Base-by-base conservation (phyloP, 2,797 vertebrate genomes). In the Spatula clypeata region DNA sequence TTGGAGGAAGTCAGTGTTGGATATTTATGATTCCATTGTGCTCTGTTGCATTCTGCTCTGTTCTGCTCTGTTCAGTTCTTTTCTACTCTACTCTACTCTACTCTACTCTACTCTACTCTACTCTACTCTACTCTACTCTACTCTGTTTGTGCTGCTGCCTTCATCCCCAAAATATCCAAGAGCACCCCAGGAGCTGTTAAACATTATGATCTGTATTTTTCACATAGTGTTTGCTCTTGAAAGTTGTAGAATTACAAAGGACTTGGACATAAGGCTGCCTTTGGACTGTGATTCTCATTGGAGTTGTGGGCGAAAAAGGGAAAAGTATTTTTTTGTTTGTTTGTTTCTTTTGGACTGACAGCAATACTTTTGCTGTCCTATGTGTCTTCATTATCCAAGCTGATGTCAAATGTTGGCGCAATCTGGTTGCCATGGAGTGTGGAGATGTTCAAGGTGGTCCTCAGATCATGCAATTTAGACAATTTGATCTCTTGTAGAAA, bases 371-470 rank as follows among this genome's bases (percentile, higher is more conserved):
- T n/a, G 27, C 27, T 38, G 15, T 53, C 18, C 11, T 83, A 1
- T 27, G 2, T 15, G 9, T 13, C 81, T 88, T 57, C 60, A 66
- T 24, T 55, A 54, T 4, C 24, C 49, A 79, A 60, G 8, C 3
- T 79, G 57, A 94, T 20, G 90, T 61, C 8, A 87, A 67, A 77
- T 49, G 8, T 8, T 40, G 82, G 51, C 6, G 64, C 2, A 4
- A 3, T 69, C 8, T 65, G 15, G 19, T 74, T 79, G 20, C 45
- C 24, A 51, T 0, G 2, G 27, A 57, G 21, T 4, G 0, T 40
- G 31, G 21, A 86, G 13, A 34, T 3, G 6, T 45, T 76, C 11
- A 29, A 66, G 40, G 44, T 36, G 13, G 24, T 64, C 40, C 75
- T 93, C 62, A 64, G 38, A 55, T 16, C 1, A 1, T 19, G 21